phyloP scores from a whole-genome alignment of 2,113 vertebrate genomes.

The Cynocephalus volans region DNA sequence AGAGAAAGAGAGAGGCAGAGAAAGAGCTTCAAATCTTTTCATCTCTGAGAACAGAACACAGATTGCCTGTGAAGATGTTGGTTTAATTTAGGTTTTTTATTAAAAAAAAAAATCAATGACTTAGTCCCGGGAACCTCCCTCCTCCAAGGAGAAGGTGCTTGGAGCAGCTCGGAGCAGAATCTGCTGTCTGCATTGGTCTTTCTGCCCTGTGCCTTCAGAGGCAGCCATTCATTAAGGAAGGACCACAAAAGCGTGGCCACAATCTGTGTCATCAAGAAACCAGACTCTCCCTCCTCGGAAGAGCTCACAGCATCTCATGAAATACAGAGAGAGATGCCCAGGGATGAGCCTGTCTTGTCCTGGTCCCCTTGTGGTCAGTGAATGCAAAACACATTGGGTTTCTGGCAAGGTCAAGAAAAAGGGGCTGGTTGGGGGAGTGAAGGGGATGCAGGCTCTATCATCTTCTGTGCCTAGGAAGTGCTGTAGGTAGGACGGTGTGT shows the following conservation, averaged over 20 bases:
- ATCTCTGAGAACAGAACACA: constrained; percentile 70
- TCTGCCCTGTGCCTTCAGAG: neutral
- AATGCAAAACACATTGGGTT: neutral
- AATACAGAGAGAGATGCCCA: too few relatives aligned
- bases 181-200: neutral
- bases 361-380: neutral
- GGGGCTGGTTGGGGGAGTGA: neutral
- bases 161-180: neutral
- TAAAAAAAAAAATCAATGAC: neutral
- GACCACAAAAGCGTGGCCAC: neutral
- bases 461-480: too few relatives aligned
- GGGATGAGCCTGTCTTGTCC: neutral
- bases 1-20: too few relatives aligned
- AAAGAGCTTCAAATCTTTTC: constrained; percentile 63
- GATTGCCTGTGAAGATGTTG: constrained; percentile 39
- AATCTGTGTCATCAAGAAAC: neutral
- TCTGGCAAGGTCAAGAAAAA: neutral
- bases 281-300: neutral
- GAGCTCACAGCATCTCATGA: neutral
- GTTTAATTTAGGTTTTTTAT: constrained; percentile 51
- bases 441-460: fast-evolving
- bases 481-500: fast-evolving
- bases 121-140: neutral
- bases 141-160: neutral
- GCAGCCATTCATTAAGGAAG: neutral